Evolutionary conservation across 2,888 invertebrate genomes (phyloP), one percentile per base, ranked within the genome.

Genomic region (Epistrophe grossulariae): DNA sequence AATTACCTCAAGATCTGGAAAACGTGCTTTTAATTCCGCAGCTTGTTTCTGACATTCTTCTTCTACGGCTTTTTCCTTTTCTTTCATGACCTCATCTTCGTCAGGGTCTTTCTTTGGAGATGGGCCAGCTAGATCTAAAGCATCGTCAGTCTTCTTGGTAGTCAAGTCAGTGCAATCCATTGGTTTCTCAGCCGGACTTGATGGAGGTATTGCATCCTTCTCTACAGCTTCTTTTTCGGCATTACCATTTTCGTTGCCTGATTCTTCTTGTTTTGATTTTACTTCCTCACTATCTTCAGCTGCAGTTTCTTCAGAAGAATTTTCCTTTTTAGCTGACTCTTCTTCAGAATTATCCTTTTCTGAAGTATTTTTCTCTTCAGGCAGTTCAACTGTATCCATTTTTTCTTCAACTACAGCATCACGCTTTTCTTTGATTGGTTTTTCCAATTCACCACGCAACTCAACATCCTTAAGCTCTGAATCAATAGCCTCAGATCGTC

Each of bases 1-100:
- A 89, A 96, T 95, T 0, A 96, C 96, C 91, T 96, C 96, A 62
- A 96, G 93, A 90, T 96, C 96, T 6, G 96, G 96, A 88, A 96
- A 96, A 93, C 96, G 95, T 0, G 96, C 96, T 90, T 96, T 96
- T 1, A 96, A 92, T 90, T 95, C 95, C 0, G 95, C 95, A 5
- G 95, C 95, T 89, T 92, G 92, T 80, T 92, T 92, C 50, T 92
- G 91, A 88, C 92, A 91, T 89, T 93, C 90, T 76, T 92, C 92
- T 74, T 92, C 92, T 13, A 92, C 92, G 3, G 92, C 92, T 48
- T 93, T 93, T 81, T 92, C 92, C 70, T 93, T 92, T 72, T 92
- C 92, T 82, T 92, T 92, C 91, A 92, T 92, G 35, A 91, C 91
- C 89, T 93, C 92, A 76, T 93, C 93, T 8, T 93, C 93, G n/a